A percentile compares a stretch with the other conserved stretches of the same genome.
These are phyloP conservation scores for Podarcis muralis DNA, from an alignment of 2,113 vertebrate species.

Conservation along the genomic window DNA sequence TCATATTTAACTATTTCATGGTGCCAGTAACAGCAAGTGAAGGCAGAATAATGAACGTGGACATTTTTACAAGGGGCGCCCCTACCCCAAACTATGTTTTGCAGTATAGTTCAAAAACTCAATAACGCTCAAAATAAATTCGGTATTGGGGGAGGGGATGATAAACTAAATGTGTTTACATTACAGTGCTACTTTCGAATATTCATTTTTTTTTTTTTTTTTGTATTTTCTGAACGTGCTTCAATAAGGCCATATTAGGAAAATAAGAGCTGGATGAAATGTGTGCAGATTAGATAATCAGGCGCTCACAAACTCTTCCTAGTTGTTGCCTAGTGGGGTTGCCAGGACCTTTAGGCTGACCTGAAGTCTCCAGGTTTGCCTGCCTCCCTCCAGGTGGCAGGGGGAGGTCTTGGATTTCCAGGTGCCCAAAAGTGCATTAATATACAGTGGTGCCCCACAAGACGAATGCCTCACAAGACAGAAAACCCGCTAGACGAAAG, in stretches of 20 bases:
- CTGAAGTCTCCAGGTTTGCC: too few species aligned
- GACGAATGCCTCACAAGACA: too few species aligned
- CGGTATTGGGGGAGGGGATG: not conserved
- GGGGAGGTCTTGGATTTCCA: too few species aligned
- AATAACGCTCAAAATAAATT: not conserved
- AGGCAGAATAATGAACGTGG: not conserved
- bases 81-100: not conserved
- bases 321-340: not conserved
- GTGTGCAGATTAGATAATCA: not conserved
- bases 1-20: not conserved
- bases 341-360: too few species aligned
- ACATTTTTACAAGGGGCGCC: not conserved
- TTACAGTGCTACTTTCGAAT: not conserved
- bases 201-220: not conserved
- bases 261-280: not conserved
- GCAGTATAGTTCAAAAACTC: not conserved
- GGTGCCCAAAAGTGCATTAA: too few species aligned
- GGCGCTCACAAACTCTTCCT: constrained; percentile 7
- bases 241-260: not conserved
- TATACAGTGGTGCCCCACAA: too few species aligned
- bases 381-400: too few species aligned
- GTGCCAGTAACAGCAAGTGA: not conserved
- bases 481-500: too few species aligned
- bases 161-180: not conserved
- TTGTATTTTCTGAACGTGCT: constrained; percentile 6